Base-by-base conservation (phyloP, 30 jellyfish, hydroid and myxozoan species). In the Pelagia noctiluca region DNA sequence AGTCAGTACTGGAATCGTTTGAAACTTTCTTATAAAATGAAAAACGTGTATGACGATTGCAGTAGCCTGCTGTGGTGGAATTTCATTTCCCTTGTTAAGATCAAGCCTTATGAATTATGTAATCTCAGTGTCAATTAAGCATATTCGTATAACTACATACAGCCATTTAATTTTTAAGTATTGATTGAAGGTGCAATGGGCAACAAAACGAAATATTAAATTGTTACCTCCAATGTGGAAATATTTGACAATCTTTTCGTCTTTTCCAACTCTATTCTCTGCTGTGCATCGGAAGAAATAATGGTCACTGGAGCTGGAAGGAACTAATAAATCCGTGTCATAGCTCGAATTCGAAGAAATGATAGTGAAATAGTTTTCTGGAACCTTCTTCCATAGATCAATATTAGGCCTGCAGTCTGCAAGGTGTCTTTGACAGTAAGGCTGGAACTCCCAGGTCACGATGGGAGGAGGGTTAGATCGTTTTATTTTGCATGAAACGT, bases 361-460 rank as follows among this genome's bases (percentile, higher is more conserved):
- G 42, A 3, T 34, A 22, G 53, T 66, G 23, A 64, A 61, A 60
- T 33, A 30, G 22, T 35, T 37, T 7, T 26, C 22, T 3, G 32
- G 82, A 1, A 74, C 50, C 19, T 18, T 22, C 24, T 49, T 30
- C 95, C 95, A 85, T n/a, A 71, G 53, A n/a, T 50, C 31, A 12
- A 18, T 57, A 46, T 70, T 28, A 25, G 89, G 88, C 70, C 25
- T 29, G 57, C 95, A 85, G 7, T 74, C 78, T 31, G 38, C 68
- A 10, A 38, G 12, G 25, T 24, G 48, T 19, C 13, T 35, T 35
- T 38, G 62, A 31, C 88, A 74, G 29, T 74, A 73, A 0, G 78
- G 95, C 49, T 85, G 89, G 77, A 85, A 47, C 19, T 61, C 77
- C 95, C 95, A 85, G 30, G 80, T 54, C 16, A 85, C 63, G 0